phyloP scores from a whole-genome alignment of 2,797 vertebrate genomes.

The Leptodactylus fallax region DNA sequence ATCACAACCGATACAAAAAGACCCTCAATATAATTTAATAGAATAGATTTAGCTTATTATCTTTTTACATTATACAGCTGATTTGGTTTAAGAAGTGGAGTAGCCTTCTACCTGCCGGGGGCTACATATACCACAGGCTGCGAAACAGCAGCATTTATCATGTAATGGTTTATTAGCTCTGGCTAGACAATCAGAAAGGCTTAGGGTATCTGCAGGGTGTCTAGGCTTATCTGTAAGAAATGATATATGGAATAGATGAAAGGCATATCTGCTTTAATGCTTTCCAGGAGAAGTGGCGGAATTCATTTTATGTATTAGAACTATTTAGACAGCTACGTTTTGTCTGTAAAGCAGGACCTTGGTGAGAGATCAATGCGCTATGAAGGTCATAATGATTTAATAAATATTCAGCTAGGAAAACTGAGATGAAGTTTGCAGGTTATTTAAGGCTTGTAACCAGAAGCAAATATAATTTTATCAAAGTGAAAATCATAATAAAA shows the following conservation, averaged over 20 bases:
- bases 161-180: slow-evolving; percentile 7
- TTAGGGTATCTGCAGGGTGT: slow-evolving; percentile 1
- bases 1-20: background rate
- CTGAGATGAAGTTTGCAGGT: background rate
- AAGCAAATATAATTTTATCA: slow-evolving; percentile 6
- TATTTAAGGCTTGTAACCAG: background rate
- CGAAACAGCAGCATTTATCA: background rate
- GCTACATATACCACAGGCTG: slow-evolving; percentile 10
- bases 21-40: background rate
- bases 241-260: slow-evolving; percentile 5
- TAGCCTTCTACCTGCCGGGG: background rate
- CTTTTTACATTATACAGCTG: background rate
- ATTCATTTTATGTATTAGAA: background rate
- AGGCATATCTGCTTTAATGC: background rate
- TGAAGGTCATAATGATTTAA: slow-evolving; percentile 29
- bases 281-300: background rate
- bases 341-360: background rate
- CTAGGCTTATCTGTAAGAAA: slow-evolving; percentile 5
- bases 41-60: background rate
- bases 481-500: background rate
- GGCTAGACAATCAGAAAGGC: slow-evolving; percentile 5
- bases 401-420: slow-evolving; percentile 11
- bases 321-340: background rate
- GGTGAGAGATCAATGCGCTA: background rate
- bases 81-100: background rate